A percentile compares a stretch with the other conserved stretches of the same genome.
phyloP scores from a whole-genome alignment of 2,797 vertebrate species.

The Peromyscus nudipes region DNA sequence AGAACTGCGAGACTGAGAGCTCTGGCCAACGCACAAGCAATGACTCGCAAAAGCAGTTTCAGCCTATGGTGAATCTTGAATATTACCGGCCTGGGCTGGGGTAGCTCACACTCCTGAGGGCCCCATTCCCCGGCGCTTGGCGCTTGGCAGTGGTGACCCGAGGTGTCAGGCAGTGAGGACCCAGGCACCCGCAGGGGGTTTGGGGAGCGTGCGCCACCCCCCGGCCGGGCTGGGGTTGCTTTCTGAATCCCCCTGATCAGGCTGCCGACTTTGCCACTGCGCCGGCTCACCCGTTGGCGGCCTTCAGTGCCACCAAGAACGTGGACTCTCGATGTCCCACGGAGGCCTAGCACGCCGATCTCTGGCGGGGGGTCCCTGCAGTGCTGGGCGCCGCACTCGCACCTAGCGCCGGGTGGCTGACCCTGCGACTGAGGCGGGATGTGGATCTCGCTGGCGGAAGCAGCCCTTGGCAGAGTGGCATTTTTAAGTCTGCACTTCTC shows the following conservation, averaged over 20 bases:
- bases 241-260: neutral
- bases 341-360: rapidly evolving
- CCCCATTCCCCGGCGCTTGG: neutral
- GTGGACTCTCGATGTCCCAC: rapidly evolving
- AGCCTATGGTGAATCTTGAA: neutral
- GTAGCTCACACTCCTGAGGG: neutral
- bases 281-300: neutral
- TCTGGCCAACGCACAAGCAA: rapidly evolving
- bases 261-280: neutral
- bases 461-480: rapidly evolving
- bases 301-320: neutral
- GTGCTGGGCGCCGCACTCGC: rapidly evolving
- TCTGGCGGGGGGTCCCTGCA: rapidly evolving
- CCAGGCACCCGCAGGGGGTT: neutral
- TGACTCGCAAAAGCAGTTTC: neutral
- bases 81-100: neutral
- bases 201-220: neutral
- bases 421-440: neutral
- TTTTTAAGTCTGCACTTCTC: rapidly evolving
- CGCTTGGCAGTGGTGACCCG: neutral
- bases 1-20: too few species aligned
- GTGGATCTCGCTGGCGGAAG: constrained; percentile 37
- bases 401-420: neutral
- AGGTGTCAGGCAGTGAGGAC: neutral
- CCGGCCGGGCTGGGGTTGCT: neutral